phyloP scores from a whole-genome alignment of 2,113 vertebrate genomes.

The Terrapene triunguis region DNA sequence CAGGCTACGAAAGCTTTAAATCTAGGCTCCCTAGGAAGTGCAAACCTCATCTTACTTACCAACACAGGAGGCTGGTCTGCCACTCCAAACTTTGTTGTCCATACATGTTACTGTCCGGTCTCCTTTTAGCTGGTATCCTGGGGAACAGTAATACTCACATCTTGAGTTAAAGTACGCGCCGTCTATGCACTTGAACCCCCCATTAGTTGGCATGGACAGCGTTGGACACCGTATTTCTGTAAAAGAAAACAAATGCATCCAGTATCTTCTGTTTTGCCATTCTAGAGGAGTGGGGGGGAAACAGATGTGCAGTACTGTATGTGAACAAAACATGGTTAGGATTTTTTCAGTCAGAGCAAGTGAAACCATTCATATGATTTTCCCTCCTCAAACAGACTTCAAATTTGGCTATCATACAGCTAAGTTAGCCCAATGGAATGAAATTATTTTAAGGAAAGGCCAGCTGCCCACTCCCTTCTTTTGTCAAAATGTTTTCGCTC shows the following conservation, averaged over 20 bases:
- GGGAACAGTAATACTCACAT: conserved; percentile 95
- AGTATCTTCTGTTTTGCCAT: not conserved
- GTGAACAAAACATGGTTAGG: not conserved
- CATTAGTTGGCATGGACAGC: conserved; percentile 88
- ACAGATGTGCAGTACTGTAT: rapidly evolving
- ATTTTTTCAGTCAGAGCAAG: not conserved
- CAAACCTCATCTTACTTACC: conserved; percentile 83
- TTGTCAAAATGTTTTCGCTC: not conserved
- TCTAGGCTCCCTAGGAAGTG: not conserved
- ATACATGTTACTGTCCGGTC: conserved; percentile 87
- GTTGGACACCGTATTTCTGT: conserved; percentile 93
- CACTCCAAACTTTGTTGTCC: conserved; percentile 91
- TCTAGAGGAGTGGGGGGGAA: not conserved
- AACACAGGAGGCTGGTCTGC: conserved; percentile 85
- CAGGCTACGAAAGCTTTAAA: not conserved
- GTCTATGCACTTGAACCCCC: conserved; percentile 93
- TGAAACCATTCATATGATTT: rapidly evolving
- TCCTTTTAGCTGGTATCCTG: conserved; percentile 91
- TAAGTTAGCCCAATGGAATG: not conserved
- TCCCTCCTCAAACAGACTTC: not conserved
- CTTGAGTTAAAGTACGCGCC: conserved; percentile 96
- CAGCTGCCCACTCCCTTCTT: not conserved
- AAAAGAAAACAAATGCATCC: conserved; percentile 20
- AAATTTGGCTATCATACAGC: not conserved
- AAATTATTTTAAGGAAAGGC: not conserved